Evolutionary conservation across 2,113 vertebrate species (phyloP).

Genomic region (Muntiacus reevesi): DNA sequence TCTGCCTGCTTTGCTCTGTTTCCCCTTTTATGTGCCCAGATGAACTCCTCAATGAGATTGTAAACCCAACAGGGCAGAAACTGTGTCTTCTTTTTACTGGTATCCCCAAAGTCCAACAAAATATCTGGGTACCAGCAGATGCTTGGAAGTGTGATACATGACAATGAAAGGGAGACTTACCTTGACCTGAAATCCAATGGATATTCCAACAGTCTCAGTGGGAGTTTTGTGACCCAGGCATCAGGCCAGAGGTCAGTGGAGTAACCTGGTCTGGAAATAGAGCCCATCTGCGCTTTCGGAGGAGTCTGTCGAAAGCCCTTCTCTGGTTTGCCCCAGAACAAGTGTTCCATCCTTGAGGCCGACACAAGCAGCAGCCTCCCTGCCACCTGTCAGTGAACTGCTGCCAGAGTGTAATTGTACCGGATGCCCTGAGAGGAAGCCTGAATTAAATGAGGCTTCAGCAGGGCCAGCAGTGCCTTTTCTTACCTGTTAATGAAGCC

Average conservation of each 20-base stretch:
- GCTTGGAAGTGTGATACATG: neutral
- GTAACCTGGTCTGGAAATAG: neutral
- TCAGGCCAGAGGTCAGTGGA: neutral
- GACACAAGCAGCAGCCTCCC: neutral
- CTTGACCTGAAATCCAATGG: neutral
- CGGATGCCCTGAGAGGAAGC: neutral
- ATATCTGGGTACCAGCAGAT: neutral
- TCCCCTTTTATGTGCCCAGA: neutral
- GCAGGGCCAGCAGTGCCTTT: slow-evolving; percentile 45
- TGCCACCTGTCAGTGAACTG: slow-evolving; percentile 6
- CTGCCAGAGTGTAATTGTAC: slow-evolving; percentile 45
- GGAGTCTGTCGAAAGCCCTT: neutral
- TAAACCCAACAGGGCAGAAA: neutral
- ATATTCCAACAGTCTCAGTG: neutral
- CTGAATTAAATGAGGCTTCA: slow-evolving; percentile 6
- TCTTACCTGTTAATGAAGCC: slow-evolving; percentile 61
- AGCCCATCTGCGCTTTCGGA: neutral
- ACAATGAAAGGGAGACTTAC: neutral
- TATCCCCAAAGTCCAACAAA: neutral
- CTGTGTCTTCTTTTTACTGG: neutral
- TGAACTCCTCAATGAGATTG: neutral
- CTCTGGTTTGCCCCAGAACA: neutral
- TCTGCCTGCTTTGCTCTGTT: neutral
- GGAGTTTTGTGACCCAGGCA: neutral
- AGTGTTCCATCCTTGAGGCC: neutral